phyloP scores from a whole-genome alignment of 2,113 vertebrate genomes.

The Morone saxatilis region DNA sequence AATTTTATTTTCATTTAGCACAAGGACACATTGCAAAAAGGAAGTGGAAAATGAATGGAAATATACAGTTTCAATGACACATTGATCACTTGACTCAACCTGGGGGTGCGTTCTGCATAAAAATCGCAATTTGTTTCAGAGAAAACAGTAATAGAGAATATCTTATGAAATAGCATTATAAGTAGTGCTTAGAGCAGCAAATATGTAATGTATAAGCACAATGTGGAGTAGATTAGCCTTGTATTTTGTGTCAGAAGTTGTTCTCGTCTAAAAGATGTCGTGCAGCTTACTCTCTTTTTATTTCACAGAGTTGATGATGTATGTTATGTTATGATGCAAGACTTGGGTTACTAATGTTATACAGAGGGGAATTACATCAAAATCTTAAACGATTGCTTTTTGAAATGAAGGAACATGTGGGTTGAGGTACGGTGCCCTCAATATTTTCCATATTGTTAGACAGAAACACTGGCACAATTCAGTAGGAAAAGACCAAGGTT shows the following conservation, averaged over 20 bases:
- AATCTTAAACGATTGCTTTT: constrained; percentile 22
- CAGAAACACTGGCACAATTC: constrained; percentile 7
- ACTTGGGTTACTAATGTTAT: constrained; percentile 14
- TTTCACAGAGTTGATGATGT: constrained; percentile 4
- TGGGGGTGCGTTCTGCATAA: not conserved
- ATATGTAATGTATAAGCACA: not conserved
- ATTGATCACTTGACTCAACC: constrained; percentile 3
- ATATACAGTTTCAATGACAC: not conserved
- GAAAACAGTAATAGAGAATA: not conserved
- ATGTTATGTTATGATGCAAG: constrained; percentile 25
- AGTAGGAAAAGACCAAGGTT: constrained; percentile 21
- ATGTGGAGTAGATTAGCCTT: not conserved
- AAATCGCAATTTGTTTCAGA: not conserved
- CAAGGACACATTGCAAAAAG: constrained; percentile 37
- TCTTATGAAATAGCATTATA: not conserved
- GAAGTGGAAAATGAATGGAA: constrained; percentile 31
- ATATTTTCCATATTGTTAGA: constrained; percentile 38
- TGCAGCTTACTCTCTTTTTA: not conserved
- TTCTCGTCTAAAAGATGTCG: not conserved
- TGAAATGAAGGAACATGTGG: constrained; percentile 24
- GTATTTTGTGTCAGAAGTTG: not conserved
- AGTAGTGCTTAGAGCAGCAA: not conserved
- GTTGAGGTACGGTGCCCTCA: constrained; percentile 35
- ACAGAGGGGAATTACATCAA: constrained; percentile 4
- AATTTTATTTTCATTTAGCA: constrained; percentile 44